Evolutionary conservation across 2,888 invertebrate species (phyloP).

Genomic region (Norana najaformis): DNA sequence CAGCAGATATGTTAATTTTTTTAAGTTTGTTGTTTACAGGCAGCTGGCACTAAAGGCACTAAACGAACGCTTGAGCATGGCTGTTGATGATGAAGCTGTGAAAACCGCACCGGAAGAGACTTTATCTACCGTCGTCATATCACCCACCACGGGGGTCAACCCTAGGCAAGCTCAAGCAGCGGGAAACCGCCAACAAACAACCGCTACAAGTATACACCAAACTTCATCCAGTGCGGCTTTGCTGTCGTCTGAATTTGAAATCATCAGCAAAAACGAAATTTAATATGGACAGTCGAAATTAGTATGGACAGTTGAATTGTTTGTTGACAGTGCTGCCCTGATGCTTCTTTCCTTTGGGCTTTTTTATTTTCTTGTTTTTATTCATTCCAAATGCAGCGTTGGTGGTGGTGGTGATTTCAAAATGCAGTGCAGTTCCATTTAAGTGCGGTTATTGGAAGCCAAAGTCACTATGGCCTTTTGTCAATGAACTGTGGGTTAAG

Average conservation of each 20-base stretch:
- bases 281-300: not conserved
- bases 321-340: constrained; percentile 15
- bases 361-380: no score
- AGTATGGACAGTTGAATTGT: not conserved
- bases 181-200: not conserved
- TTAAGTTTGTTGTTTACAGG: constrained; percentile 64
- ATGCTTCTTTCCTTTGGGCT: no score
- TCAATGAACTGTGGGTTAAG: no score
- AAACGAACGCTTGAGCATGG: constrained; percentile 76
- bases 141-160: not conserved
- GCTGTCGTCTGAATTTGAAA: not conserved
- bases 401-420: no score
- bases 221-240: not conserved
- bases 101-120: not conserved
- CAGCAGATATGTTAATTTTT: no score
- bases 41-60: constrained; percentile 93
- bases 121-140: not conserved
- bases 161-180: not conserved
- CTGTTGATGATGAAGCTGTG: not conserved
- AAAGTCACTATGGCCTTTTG: no score
- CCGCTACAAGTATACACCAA: not conserved
- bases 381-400: no score
- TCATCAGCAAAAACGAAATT: constrained; percentile 22
- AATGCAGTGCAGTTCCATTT: no score
- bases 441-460: no score